A percentile compares a stretch with the other conserved stretches of the same genome.
Evolutionary conservation across 2,113 vertebrate species (phyloP).

Genomic region (Salvelinus namaycush): DNA sequence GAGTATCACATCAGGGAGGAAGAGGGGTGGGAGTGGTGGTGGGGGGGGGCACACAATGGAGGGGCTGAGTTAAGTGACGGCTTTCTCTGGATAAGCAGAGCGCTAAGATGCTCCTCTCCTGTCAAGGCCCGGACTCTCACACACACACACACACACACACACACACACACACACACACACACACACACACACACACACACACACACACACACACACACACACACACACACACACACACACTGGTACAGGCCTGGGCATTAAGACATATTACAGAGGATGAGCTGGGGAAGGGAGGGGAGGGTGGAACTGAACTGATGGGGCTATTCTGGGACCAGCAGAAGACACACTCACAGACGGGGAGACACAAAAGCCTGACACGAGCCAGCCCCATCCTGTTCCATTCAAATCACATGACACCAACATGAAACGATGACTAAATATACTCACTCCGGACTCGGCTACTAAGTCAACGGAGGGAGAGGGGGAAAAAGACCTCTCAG

Average conservation of each 20-base stretch:
- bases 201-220: no score
- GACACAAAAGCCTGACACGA: conserved; percentile 71
- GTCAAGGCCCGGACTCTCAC: conserved; percentile 59
- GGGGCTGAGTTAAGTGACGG: conserved; percentile 72
- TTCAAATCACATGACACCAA: conserved; percentile 67
- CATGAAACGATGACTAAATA: conserved; percentile 67
- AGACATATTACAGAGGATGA: conserved; percentile 75
- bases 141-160: no score
- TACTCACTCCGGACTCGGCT: conserved; percentile 36
- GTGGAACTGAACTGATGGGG: conserved; percentile 62
- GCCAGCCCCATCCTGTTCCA: conserved; percentile 71
- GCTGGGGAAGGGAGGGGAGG: conserved; percentile 38
- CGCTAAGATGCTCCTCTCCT: conserved; percentile 70
- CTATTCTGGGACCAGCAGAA: conserved; percentile 74
- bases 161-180: neutral
- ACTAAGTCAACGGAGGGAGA: neutral
- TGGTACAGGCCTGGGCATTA: conserved; percentile 66
- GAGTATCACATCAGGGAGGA: conserved; percentile 69
- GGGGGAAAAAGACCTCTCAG: neutral
- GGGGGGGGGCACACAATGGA: conserved; percentile 65
- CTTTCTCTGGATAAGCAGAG: conserved; percentile 74
- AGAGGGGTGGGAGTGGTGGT: conserved; percentile 47
- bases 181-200: no score
- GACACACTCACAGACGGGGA: conserved; percentile 69
- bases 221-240: neutral